phyloP scores from a whole-genome alignment of 2,888 invertebrate genomes.

The Leucozona laternaria region DNA sequence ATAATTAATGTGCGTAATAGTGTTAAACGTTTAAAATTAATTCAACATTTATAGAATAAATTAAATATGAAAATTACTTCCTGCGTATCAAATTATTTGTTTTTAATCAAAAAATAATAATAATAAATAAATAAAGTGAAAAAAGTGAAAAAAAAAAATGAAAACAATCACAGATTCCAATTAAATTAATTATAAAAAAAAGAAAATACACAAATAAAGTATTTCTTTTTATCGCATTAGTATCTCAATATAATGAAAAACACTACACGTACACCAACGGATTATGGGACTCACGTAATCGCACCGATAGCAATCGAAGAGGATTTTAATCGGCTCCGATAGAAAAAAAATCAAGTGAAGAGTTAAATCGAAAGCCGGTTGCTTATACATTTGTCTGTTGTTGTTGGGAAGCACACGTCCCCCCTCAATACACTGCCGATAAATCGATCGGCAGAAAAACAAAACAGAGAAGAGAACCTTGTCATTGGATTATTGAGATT shows the following conservation, averaged over 20 bases:
- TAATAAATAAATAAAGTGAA: constrained; percentile 11
- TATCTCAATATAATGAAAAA: constrained; percentile 64
- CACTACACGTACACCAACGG: constrained; percentile 54
- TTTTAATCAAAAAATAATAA: constrained; percentile 5
- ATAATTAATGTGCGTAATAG: constrained; percentile 28
- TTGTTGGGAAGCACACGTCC: background rate
- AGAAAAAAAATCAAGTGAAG: constrained; percentile 37
- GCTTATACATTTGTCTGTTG: background rate
- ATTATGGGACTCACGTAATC: constrained; percentile 72
- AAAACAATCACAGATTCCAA: constrained; percentile 33
- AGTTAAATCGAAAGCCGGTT: constrained; percentile 21
- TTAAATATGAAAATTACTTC: too few relatives aligned
- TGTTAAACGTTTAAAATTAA: constrained; percentile 19
- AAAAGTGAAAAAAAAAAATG: background rate
- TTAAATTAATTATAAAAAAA: constrained; percentile 16
- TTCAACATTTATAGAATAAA: constrained; percentile 23
- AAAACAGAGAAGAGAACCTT: constrained; percentile 41
- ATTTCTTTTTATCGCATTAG: constrained; percentile 30
- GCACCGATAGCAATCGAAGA: constrained; percentile 64
- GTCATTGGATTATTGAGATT: constrained; percentile 70
- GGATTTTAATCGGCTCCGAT: constrained; percentile 67
- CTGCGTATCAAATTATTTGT: too few relatives aligned
- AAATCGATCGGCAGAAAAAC: constrained; percentile 18
- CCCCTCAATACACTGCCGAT: background rate
- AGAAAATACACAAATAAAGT: constrained; percentile 9